Evolutionary conservation across 53 echinoderm and acorn worm genomes (phyloP), one percentile per base, ranked within the genome.

Genomic region (Patiria pectinifera): DNA sequence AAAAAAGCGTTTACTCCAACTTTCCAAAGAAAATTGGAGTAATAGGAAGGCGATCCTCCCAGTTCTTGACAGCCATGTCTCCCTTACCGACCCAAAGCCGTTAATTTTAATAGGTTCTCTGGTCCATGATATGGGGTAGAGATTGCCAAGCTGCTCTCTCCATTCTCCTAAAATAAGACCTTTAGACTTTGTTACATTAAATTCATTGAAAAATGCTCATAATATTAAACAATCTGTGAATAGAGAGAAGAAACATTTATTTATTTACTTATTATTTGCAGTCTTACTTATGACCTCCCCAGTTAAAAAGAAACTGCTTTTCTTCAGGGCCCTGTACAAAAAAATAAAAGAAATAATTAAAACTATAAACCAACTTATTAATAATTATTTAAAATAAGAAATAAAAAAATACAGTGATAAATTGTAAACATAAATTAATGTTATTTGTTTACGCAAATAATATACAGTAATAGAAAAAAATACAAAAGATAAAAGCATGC

Each of bases 81-180:
- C 72, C 83, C 47, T 35, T 45, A 12, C 82, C 83, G 1, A 91
- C 23, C 79, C 79, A 80, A 11, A 24, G 1, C 91, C 83, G 35
- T 91, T 91, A 69, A 91, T 82, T n/a, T 83, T 70, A 5, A 83
- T 91, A 1, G 35, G 72, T 7, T 91, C 91, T 11, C 22, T 47
- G 16, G 82, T 35, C 35, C 35, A 35, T 35, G 35, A 35, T 35
- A 35, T 35, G 35, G 35, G 35, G 35, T 35, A 35, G 35, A 35
- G 35, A 35, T 35, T 35, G 35, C 35, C 35, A 35, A 35, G 35
- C 35, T 35, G 35, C 35, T 10, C 11, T 0, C 46, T 21, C 91
- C 91, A 91, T 1, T 48, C 49, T 9, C 91, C 91, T n/a, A 82
- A 11, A 48, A 63, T 15, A 7, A 91, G 45, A 21, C 91, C 91